Base-by-base conservation (phyloP, 2,888 invertebrate species). In the Volucella inanis region DNA sequence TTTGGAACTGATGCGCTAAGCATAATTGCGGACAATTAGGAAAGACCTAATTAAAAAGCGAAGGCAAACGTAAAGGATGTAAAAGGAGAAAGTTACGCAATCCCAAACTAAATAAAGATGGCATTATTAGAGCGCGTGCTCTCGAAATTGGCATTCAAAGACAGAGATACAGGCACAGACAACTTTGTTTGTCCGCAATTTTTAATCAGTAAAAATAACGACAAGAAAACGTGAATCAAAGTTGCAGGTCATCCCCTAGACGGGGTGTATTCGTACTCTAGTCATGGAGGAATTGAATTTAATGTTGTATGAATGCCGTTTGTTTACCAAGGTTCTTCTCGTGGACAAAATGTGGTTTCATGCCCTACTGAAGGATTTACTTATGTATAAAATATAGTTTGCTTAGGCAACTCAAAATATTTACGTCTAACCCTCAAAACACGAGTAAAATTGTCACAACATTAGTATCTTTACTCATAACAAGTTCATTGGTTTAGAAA, bases 1-100 rank as follows among this genome's bases (percentile, higher is more conserved):
- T 31, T 31, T 1, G 31, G 31, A 31, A 31, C 6, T 31, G 14
- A 64, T 49, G 8, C 8, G 49, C 49, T 31, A 18, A 39, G 39
- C 49, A 64, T 64, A 64, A 64, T 50, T 50, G 18, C 39, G 49
- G 39, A 39, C 49, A 49, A 64, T 50, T 64, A 64, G 38, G 15
- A 12, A 11, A 39, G 18, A 38, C 38, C 49, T 49, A 50, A 49
- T 64, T 49, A 50, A 49, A 38, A 49, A 38, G 15, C 12, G 12
- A 64, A 38, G 64, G 64, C 64, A 38, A 31, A 31, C 6, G 31
- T 31, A 31, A 12, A 49, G 38, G 15, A 62, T 38, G 11, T 47
- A 38, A 62, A 62, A 62, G 31, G 11, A 15, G 14, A 49, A 64
- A 49, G 39, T 49, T 64, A 50, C 10, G 41, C 6, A 15, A 12